Evolutionary conservation across 2,797 vertebrate genomes (phyloP).

Genomic region (Gallinago stenura): DNA sequence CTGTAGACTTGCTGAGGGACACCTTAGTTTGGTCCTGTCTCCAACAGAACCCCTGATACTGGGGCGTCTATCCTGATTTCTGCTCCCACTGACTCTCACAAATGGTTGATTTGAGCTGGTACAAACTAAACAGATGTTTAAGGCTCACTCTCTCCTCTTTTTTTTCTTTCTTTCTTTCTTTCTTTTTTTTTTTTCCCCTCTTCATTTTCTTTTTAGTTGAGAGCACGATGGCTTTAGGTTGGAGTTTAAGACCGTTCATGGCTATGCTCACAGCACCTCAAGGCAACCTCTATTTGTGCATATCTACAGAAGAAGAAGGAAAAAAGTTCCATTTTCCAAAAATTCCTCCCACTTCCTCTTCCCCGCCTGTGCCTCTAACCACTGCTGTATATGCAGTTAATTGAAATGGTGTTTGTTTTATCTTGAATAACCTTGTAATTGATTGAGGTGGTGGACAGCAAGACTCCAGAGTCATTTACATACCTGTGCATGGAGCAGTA

Average conservation of each 20-base stretch:
- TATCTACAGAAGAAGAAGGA: constrained; percentile 40
- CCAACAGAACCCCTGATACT: not conserved
- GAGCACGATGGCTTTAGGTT: not conserved
- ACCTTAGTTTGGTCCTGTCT: not conserved
- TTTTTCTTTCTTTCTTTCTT: not conserved
- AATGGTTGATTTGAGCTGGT: not conserved
- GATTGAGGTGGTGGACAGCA: constrained; percentile 63
- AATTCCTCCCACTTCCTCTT: constrained; percentile 66
- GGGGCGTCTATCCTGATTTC: not conserved
- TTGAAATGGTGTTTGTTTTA: constrained; percentile 75
- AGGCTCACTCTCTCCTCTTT: not conserved
- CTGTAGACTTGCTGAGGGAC: not conserved
- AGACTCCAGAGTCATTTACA: constrained; percentile 74
- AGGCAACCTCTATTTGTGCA: constrained; percentile 57
- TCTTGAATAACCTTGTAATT: constrained; percentile 71
- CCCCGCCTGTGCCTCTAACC: constrained; percentile 64
- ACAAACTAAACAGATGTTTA: constrained; percentile 8
- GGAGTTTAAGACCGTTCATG: constrained; percentile 12
- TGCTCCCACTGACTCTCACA: not conserved
- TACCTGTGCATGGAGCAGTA: constrained; percentile 62
- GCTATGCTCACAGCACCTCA: constrained; percentile 30
- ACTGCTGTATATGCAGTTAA: constrained; percentile 51
- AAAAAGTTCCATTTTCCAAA: constrained; percentile 61
- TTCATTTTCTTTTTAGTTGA: not conserved
- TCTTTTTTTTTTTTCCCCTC: not conserved